Conservation (phyloP, 2,888 invertebrate species). For the Stenotaenia linearis region DNA sequence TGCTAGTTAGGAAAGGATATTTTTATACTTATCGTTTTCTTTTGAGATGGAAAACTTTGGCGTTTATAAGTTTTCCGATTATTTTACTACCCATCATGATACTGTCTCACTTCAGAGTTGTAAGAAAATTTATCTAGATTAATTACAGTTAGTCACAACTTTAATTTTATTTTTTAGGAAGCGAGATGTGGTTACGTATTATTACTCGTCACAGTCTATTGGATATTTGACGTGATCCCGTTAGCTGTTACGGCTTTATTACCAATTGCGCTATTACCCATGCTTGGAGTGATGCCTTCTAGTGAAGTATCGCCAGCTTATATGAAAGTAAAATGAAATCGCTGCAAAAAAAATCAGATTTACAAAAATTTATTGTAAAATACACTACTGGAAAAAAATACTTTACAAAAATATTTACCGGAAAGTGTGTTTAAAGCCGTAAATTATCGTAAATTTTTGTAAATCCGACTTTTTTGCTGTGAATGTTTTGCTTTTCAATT, state of each 20-base stretch:
- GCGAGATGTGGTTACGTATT: constrained; percentile 42
- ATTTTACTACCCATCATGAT: background rate
- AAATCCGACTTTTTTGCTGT: background rate
- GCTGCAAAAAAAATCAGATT: too few relatives aligned
- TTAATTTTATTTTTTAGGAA: constrained; percentile 39
- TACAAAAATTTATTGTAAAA: too few relatives aligned
- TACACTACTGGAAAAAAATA: too few relatives aligned
- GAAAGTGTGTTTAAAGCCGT: too few relatives aligned
- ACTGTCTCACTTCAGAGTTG: background rate
- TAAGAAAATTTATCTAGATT: too few relatives aligned
- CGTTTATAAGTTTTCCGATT: background rate
- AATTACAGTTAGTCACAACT: too few relatives aligned
- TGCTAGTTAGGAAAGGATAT: too few relatives aligned
- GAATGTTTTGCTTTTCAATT: constrained; percentile 29
- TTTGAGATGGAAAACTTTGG: background rate
- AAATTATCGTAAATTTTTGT: too few relatives aligned
- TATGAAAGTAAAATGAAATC: background rate
- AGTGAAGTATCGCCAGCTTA: background rate
- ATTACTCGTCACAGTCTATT: constrained; percentile 38
- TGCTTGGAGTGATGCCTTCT: background rate
- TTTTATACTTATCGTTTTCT: background rate
- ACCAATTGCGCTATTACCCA: constrained; percentile 37
- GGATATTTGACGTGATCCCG: constrained; percentile 39
- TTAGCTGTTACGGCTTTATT: constrained; percentile 39
- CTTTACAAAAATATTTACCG: too few relatives aligned